Conservation (phyloP, 1,140 invertebrate genomes). For the Meteorus sp. region DNA sequence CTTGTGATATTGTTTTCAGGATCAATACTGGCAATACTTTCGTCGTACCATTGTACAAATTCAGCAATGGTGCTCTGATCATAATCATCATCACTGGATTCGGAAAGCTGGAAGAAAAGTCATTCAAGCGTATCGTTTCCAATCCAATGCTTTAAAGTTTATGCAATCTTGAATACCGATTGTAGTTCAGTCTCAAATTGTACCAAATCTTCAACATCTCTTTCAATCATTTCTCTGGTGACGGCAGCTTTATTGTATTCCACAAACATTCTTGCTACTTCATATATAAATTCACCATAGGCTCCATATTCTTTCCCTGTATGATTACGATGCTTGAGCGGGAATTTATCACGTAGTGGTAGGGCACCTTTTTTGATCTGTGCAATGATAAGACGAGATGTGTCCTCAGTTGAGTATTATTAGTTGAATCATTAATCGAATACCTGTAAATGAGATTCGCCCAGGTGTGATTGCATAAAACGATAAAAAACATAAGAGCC, state of each 20-base stretch:
- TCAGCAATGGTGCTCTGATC: too few relatives aligned
- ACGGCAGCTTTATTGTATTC: not conserved
- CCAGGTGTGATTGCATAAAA: not conserved
- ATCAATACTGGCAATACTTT: not conserved
- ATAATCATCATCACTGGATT: too few relatives aligned
- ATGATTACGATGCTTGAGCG: slow-evolving; percentile 10
- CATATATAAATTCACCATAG: not conserved
- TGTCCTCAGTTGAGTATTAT: too few relatives aligned
- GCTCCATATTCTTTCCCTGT: slow-evolving; percentile 10
- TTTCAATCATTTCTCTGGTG: not conserved
- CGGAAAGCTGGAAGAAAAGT: too few relatives aligned
- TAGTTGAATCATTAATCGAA: too few relatives aligned
- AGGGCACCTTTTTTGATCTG: too few relatives aligned
- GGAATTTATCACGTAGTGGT: too few relatives aligned
- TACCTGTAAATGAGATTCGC: too few relatives aligned
- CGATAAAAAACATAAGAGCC: slow-evolving; percentile 28
- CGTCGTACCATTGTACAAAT: not conserved
- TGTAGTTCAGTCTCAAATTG: slow-evolving; percentile 16
- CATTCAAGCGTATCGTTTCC: too few relatives aligned
- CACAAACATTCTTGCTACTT: not conserved
- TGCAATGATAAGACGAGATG: too few relatives aligned
- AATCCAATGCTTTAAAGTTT: too few relatives aligned
- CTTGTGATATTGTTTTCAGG: not conserved
- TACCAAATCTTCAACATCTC: slow-evolving; percentile 13
- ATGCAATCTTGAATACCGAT: too few relatives aligned